Evolutionary conservation across 2,797 vertebrate species (phyloP).

Genomic region (Sebastiscus albofasciatus): DNA sequence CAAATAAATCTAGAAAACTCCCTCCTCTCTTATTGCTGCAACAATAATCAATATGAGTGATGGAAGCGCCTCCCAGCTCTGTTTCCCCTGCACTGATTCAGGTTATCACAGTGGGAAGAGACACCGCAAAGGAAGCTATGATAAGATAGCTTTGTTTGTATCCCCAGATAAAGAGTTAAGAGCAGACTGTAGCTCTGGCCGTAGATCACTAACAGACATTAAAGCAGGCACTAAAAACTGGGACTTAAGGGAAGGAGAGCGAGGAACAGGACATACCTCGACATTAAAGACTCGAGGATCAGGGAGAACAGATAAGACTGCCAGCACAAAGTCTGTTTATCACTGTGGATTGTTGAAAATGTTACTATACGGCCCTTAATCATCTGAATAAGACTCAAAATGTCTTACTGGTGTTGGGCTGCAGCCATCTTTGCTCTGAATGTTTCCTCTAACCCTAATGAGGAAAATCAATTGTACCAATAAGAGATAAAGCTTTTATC

Average conservation of each 20-base stretch:
- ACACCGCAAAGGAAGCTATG: constrained; percentile 73
- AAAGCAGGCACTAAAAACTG: constrained; percentile 63
- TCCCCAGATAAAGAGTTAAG: constrained; percentile 72
- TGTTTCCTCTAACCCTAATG: background rate
- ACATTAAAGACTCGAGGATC: constrained; percentile 53
- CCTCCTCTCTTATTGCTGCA: background rate
- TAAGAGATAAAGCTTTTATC: background rate
- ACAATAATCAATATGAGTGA: constrained; percentile 33
- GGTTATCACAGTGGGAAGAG: constrained; percentile 60
- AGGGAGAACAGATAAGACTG: constrained; percentile 51
- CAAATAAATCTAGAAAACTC: background rate
- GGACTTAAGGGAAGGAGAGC: constrained; percentile 46
- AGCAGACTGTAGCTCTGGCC: constrained; percentile 61
- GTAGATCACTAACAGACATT: constrained; percentile 69
- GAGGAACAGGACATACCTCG: constrained; percentile 28
- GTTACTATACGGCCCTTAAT: constrained; percentile 6
- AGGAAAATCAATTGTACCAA: background rate
- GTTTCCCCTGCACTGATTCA: constrained; percentile 52
- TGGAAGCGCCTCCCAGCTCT: constrained; percentile 17
- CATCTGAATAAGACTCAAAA: background rate
- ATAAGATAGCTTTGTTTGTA: constrained; percentile 81
- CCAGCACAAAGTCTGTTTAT: constrained; percentile 37
- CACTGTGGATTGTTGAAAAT: constrained; percentile 34
- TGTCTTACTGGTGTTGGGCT: background rate
- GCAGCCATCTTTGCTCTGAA: background rate